These are phyloP conservation scores for Dinothrombium tinctorium DNA, from an alignment of 1,140 invertebrate genomes.

Conservation along the genomic window DNA sequence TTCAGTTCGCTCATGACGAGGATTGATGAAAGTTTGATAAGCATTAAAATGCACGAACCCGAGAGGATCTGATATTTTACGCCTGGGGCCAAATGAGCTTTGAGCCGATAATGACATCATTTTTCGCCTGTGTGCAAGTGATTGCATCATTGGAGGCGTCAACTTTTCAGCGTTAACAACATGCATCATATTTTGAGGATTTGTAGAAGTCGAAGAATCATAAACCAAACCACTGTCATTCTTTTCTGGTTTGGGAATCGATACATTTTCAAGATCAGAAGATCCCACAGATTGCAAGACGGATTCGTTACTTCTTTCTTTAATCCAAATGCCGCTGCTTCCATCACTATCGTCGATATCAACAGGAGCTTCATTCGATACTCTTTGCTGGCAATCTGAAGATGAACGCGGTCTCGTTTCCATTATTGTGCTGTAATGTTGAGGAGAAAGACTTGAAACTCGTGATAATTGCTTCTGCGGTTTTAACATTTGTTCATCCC, in stretches of 20 bases:
- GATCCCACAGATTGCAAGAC: no score
- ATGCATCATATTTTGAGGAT: no score
- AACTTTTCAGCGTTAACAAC: no score
- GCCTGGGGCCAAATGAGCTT: background rate
- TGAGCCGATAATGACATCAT: background rate
- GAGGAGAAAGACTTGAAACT: background rate
- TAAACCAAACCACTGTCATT: no score
- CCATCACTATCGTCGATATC: background rate
- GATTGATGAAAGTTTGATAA: no score
- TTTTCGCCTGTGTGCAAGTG: background rate
- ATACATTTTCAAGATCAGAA: no score
- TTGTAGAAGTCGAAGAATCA: no score
- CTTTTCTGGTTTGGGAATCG: no score
- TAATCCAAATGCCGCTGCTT: background rate
- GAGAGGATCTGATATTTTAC: background rate
- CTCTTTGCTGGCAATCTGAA: conserved; percentile 1
- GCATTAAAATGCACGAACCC: background rate
- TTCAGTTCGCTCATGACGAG: no score
- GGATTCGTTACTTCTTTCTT: background rate
- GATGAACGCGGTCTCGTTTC: background rate
- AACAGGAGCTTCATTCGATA: background rate
- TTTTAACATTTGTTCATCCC: background rate
- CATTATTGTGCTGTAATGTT: background rate
- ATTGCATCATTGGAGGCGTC: background rate
- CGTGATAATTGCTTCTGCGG: background rate